These are phyloP conservation scores for Clivina fossor DNA, from an alignment of 2,888 invertebrate genomes.

Conservation along the genomic window DNA sequence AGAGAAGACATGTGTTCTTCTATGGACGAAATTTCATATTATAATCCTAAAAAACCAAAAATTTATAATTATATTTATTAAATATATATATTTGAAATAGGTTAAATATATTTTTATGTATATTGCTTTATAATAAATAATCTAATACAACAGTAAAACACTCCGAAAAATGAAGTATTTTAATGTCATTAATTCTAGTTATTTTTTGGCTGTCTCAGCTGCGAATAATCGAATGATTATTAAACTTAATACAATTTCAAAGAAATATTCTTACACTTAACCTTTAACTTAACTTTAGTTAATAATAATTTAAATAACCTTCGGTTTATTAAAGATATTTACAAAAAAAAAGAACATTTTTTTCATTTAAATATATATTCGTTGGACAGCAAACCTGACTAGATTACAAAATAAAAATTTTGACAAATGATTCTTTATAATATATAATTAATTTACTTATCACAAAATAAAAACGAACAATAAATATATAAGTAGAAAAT, in stretches of 20 bases:
- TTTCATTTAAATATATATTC: constrained; percentile 19
- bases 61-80: constrained; percentile 5
- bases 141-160: constrained; percentile 13
- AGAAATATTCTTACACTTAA: constrained; percentile 18
- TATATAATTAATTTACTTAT: constrained; percentile 27
- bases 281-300: constrained; percentile 8
- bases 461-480: no score
- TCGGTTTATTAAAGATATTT: constrained; percentile 16
- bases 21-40: constrained; percentile 20
- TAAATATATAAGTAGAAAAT: no score
- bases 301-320: constrained; percentile 23
- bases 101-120: constrained; percentile 12
- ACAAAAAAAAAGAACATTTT: constrained; percentile 15
- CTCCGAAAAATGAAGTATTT: constrained; percentile 6
- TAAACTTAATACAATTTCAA: constrained; percentile 20
- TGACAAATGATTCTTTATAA: constrained; percentile 23
- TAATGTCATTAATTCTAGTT: constrained; percentile 11
- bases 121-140: constrained; percentile 30
- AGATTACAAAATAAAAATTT: constrained; percentile 31
- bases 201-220: constrained; percentile 32
- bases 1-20: constrained; percentile 1
- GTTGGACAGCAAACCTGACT: constrained; percentile 32
- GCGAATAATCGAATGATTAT: constrained; percentile 17
- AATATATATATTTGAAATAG: constrained; percentile 4
- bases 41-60: constrained; percentile 11